Evolutionary conservation across 1,140 invertebrate species (phyloP).

Genomic region (Ceratitis capitata): DNA sequence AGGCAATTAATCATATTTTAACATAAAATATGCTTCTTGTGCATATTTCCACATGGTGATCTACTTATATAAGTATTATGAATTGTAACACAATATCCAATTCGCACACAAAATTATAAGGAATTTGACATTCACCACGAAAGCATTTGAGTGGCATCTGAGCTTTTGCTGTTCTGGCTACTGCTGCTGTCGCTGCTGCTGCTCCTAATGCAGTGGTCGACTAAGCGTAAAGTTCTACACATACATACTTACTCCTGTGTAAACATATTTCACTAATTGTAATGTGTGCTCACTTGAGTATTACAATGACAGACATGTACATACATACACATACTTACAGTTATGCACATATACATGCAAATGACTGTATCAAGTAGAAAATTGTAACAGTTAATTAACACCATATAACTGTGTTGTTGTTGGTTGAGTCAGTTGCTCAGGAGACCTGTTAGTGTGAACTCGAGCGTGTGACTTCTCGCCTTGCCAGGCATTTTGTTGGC

Average conservation of each 20-base stretch:
- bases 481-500: too few relatives aligned
- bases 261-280: slow-evolving; percentile 14
- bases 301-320: background rate
- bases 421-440: background rate
- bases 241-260: background rate
- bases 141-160: slow-evolving; percentile 13
- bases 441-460: background rate
- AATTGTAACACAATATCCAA: background rate
- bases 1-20: too few relatives aligned
- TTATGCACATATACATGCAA: too few relatives aligned
- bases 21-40: background rate
- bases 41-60: background rate
- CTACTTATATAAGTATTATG: background rate
- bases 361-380: background rate
- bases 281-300: background rate
- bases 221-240: background rate
- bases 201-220: background rate
- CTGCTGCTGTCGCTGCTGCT: background rate
- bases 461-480: background rate
- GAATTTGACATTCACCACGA: background rate
- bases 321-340: background rate
- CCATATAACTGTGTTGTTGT: background rate
- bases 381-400: slow-evolving; percentile 30
- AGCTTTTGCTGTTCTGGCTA: background rate
- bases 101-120: background rate